Evolutionary conservation across 1,140 invertebrate genomes (phyloP), one percentile per base, ranked within the genome.

Genomic region (Psilanteris sp.): DNA sequence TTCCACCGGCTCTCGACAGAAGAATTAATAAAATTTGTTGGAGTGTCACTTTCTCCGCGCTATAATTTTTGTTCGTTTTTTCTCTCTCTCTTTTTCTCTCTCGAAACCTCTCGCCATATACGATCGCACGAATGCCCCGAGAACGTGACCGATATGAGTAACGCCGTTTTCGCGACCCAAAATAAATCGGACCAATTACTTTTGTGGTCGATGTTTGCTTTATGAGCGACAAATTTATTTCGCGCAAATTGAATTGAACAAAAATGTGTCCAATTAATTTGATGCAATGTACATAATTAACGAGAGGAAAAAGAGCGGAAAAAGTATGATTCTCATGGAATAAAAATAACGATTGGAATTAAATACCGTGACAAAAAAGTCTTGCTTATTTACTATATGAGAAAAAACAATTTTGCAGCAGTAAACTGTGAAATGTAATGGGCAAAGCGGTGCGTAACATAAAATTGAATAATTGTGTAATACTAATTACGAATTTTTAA

Each of bases 21-120:
- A 13, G 62, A 67, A 74, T 62, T 67, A 52, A 74, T 74, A 62
- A 74, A 74, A 67, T 74, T 74, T 61, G 54, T 67, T 57, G 26
- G 54, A 46, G 32, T 50, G 41, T 64, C 57, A 59, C 71, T 74
- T 74, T 74, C 71, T 67, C 71, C 36, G 37, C 22, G 61, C 29
- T 55, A 62, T 48, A 46, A 48, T 67, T 74, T 44, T 55, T 72
- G n/a, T n/a, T n/a, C n/a, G n/a, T n/a, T n/a, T n/a, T n/a, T n/a
- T n/a, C n/a, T n/a, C n/a, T n/a, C n/a, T n/a, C n/a, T n/a, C n/a
- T n/a, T n/a, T n/a, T n/a, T n/a, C n/a, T n/a, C n/a, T 66, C 37
- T 15, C n/a, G 2, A 55, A 48, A 37, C 39, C 36, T 29, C 13
- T 22, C 34, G n/a, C n/a, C n/a, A n/a, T n/a, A n/a, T 32, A 43